Evolutionary conservation across 2,888 invertebrate species (phyloP).

Genomic region (Achlya flavicornis): DNA sequence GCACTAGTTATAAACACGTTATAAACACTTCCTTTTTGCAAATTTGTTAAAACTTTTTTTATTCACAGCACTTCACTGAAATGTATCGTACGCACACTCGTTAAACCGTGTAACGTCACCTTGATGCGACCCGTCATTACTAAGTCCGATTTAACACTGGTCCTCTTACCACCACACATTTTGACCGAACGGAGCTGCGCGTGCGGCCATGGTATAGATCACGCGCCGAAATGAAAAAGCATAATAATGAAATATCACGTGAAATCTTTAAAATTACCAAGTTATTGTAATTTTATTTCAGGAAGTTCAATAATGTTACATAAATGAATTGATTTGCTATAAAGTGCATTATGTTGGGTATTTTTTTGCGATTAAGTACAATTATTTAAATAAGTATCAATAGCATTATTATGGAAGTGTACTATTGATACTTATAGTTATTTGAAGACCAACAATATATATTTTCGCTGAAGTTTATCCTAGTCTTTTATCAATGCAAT

Average conservation of each 20-base stretch:
- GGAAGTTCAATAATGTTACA: too few relatives aligned
- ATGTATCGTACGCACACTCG: neutral
- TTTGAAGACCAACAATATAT: too few relatives aligned
- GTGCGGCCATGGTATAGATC: conserved; percentile 15
- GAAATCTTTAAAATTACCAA: conserved; percentile 12
- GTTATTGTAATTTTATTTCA: neutral
- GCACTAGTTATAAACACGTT: neutral
- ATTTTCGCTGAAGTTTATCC: too few relatives aligned
- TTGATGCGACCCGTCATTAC: conserved; percentile 3
- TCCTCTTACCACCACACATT: neutral
- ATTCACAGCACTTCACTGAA: neutral
- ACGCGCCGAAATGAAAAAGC: conserved; percentile 19
- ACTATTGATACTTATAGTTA: too few relatives aligned
- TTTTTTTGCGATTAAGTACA: too few relatives aligned
- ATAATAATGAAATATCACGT: conserved; percentile 19
- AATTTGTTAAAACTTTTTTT: neutral
- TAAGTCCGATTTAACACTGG: conserved; percentile 4
- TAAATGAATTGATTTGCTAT: too few relatives aligned
- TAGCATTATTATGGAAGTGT: too few relatives aligned
- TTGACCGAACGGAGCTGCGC: neutral
- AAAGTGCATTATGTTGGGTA: too few relatives aligned
- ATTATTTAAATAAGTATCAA: too few relatives aligned
- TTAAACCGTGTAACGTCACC: neutral
- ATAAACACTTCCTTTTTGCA: neutral
- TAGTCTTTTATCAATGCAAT: too few relatives aligned